Evolutionary conservation across 2,797 vertebrate genomes (phyloP), one percentile per base, ranked within the genome.

Genomic region (Hylomyscus alleni): DNA sequence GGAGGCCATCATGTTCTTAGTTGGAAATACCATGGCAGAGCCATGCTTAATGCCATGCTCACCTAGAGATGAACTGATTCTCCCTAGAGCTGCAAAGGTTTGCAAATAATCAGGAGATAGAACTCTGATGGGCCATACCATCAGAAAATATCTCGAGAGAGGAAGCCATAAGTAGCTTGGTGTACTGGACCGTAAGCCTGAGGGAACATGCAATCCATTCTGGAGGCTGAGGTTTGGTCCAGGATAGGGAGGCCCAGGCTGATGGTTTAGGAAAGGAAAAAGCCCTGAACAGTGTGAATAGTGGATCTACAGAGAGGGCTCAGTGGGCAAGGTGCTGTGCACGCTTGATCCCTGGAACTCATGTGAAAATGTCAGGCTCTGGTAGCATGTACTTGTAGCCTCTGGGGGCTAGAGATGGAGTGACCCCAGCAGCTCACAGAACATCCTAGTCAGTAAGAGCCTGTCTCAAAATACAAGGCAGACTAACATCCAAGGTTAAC

Each of bases 201-300:
- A 14, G 26, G 22, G 19, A 29, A 52, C 3, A 26, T 77, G 3
- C 0, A 1, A 31, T 15, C 69, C 24, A 60, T 15, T 5, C 37
- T 15, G 3, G 19, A 50, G 40, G 6, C 12, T 0, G 9, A 7
- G 58, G 29, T 12, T 24, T 22, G 22, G 1, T 15, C 2, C 17
- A 29, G 58, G 37, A 15, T 1, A 26, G 62, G 17, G 3, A 9
- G 2, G 34, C 3, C 50, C 72, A 67, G 37, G 34, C 22, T 93
- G 4, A 2, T 14, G 29, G 11, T 52, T 72, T 5, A 37, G 37
- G n/a, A 20, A 47, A 47, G 29, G 3, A 34, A 60, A 72, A 69
- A 29, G 15, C 37, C 15, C 29, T 88, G 5, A 75, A 40, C 14
- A 20, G 31, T 14, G 4, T 75, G 52, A 75, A 20, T 4, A 9